Percentiles rank a stretch among this genome's conserved stretches.
Conservation (phyloP, 2,888 invertebrate genomes). For the Agrypnus murinus region DNA sequence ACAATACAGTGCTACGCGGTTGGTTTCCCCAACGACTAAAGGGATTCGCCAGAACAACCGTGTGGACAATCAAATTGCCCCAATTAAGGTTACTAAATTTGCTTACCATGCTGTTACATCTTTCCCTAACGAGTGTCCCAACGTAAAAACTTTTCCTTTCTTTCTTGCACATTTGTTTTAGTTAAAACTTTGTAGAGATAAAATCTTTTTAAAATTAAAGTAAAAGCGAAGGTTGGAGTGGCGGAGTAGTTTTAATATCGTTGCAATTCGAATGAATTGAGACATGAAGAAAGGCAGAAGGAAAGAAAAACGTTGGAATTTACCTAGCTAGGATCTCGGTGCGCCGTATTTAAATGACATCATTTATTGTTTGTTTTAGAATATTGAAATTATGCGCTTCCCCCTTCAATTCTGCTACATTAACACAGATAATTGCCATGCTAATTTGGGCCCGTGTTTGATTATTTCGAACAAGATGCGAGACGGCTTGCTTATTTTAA, state of each 20-base stretch:
- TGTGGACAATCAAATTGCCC: slow-evolving; percentile 46
- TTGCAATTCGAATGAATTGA: too few relatives aligned
- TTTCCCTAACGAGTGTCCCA: slow-evolving; percentile 18
- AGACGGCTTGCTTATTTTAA: too few relatives aligned
- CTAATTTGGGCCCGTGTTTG: slow-evolving; percentile 19
- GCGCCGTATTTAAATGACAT: neutral
- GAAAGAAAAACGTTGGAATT: too few relatives aligned
- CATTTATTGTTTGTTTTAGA: slow-evolving; percentile 32
- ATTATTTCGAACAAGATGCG: too few relatives aligned
- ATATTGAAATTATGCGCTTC: slow-evolving; percentile 27
- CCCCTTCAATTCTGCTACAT: slow-evolving; percentile 7
- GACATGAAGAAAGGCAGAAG: too few relatives aligned
- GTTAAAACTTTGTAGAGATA: too few relatives aligned
- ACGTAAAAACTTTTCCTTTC: slow-evolving; percentile 16
- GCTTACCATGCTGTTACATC: slow-evolving; percentile 34
- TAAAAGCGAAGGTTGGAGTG: too few relatives aligned
- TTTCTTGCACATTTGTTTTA: slow-evolving; percentile 14
- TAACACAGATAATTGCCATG: slow-evolving; percentile 26
- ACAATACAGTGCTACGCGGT: slow-evolving; percentile 37
- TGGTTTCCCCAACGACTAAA: slow-evolving; percentile 38
- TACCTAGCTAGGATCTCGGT: too few relatives aligned
- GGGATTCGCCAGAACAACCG: slow-evolving; percentile 42
- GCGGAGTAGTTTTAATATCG: too few relatives aligned
- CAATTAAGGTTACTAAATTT: slow-evolving; percentile 47
- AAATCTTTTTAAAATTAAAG: slow-evolving; percentile 1